Evolutionary conservation across 2,888 invertebrate species (phyloP), one percentile per base, ranked within the genome.

Genomic region (Aphidius colemani): DNA sequence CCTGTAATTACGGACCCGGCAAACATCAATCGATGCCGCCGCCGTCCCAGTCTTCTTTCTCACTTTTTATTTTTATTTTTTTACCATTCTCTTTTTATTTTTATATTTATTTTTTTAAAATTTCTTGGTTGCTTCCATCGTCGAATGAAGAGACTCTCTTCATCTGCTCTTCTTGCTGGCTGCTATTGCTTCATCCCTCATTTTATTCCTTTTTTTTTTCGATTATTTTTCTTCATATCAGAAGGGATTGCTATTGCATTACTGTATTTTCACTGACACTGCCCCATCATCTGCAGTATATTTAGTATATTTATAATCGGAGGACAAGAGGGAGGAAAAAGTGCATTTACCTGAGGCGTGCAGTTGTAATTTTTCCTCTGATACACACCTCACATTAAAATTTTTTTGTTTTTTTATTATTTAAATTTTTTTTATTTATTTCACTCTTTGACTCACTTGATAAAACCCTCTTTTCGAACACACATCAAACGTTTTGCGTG

Each of bases 11-110:
- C 80, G 80, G 77, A 77, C 77, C 80, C 80, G 78, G 76, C 76
- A 79, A 77, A 80, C 80, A 80, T 80, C 80, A 80, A 80, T 80
- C 79, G 78, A 72, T 79, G 80, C 80, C 80, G 80, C 78, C 79
- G 73, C 68, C 68, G 72, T 56, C 67, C 64, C 61, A 61, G 59
- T 65, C 66, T 70, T 66, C 66, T 61, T 63, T 66, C 67, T 67
- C 64, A 55, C 66, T 68, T 64, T 61, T 65, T 70, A 66, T 69
- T 66, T 67, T 67, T 66, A 66, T 67, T 66, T 69, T 64, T 65
- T 63, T 63, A 63, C 64, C 64, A 55, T 61, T 68, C 70, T 59
- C 70, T 59, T 50, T 50, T n/a, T n/a, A n/a, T n/a, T 70, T 64
- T 43, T 59, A 57, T 61, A 61, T 11, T 60, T 64, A 30, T 30